Evolutionary conservation across 1,140 invertebrate species (phyloP).

Genomic region (Apis florea): DNA sequence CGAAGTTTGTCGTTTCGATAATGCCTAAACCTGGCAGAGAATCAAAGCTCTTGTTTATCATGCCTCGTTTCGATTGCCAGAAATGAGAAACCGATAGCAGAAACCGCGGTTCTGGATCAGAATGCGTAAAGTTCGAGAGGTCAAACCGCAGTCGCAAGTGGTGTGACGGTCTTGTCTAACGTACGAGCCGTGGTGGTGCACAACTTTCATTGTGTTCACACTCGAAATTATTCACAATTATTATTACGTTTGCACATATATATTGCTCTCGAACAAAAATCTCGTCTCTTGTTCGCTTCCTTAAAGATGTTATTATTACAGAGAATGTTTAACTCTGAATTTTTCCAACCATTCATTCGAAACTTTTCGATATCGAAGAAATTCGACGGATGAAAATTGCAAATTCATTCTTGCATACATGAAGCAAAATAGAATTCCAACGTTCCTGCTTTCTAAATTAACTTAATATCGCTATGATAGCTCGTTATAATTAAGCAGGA

Average conservation of each 20-base stretch:
- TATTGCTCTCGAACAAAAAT: not conserved
- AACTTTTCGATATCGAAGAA: too few relatives aligned
- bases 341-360: too few relatives aligned
- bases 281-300: not conserved
- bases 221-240: not conserved
- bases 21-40: not conserved
- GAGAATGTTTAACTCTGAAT: too few relatives aligned
- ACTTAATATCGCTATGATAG: too few relatives aligned
- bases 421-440: too few relatives aligned
- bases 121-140: constrained; percentile 37
- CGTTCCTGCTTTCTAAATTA: too few relatives aligned
- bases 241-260: not conserved
- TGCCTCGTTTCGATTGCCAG: not conserved
- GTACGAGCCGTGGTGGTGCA: too few relatives aligned
- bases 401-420: too few relatives aligned
- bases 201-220: not conserved
- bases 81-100: constrained; percentile 21
- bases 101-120: constrained; percentile 28
- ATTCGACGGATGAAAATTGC: too few relatives aligned
- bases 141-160: constrained; percentile 42
- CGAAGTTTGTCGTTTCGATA: too few relatives aligned
- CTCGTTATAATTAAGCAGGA: too few relatives aligned
- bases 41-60: constrained; percentile 31
- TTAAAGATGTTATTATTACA: not conserved
- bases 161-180: constrained; percentile 12